Evolutionary conservation across 2,888 invertebrate species (phyloP), one percentile per base, ranked within the genome.

Genomic region (Teinopalpus imperialis): DNA sequence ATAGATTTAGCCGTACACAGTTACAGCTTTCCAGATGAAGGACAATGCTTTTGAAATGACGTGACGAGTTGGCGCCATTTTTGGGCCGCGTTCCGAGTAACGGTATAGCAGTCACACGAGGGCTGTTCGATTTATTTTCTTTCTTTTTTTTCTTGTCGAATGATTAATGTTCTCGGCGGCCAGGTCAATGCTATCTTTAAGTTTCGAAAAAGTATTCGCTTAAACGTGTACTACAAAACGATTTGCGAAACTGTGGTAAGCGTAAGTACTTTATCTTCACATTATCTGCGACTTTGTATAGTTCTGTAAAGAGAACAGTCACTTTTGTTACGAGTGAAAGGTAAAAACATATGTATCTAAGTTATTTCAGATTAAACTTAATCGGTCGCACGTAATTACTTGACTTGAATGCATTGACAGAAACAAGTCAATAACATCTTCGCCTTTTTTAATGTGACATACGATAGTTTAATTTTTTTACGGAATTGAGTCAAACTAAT

Each of bases 1-100:
- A 68, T 72, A 66, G 65, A 66, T 67, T 65, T 61, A 61, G 55
- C 63, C 61, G 56, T 61, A 65, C 62, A 66, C 64, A 57, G 63
- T 58, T 55, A 55, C 48, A 51, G 51, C 52, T 57, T 57, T 61
- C 66, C 66, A 57, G 59, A 61, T 52, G 35, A 29, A 45, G 44
- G 53, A 60, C 59, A 58, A 61, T 49, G 45, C 41, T 43, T 49
- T 53, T 44, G 43, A 41, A 52, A 55, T 59, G 59, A 52, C 52
- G 51, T 51, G 49, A 40, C 48, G 29, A 52, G 59, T 50, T 54
- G 51, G 48, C 49, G 42, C 51, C 48, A 48, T 57, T 56, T 56
- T 48, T 49, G 59, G 53, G 46, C 24, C 2, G 37, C 18, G 34
- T 24, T 32, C 24, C 24, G 41, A 14, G 26, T 43, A 43, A 35